phyloP scores from a whole-genome alignment of 2,113 vertebrate species.

The Lipophrys pholis region DNA sequence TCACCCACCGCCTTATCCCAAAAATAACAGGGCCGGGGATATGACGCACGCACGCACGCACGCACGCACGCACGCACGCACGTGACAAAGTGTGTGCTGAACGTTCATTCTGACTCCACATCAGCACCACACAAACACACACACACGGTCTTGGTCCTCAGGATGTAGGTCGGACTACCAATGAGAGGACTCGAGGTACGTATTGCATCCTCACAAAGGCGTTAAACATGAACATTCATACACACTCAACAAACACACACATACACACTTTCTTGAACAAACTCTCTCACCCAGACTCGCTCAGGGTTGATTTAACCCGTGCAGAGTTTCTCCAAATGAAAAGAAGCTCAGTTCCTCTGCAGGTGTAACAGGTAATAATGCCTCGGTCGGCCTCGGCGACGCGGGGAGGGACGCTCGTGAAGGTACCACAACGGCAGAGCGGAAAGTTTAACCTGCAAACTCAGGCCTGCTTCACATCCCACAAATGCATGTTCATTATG shows the following conservation, averaged over 20 bases:
- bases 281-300: slow-evolving; percentile 6
- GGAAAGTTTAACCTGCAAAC: too few relatives aligned
- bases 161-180: too few relatives aligned
- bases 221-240: background rate
- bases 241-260: slow-evolving; percentile 27
- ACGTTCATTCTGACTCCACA: too few relatives aligned
- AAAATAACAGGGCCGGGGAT: slow-evolving; percentile 45
- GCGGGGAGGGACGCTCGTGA: too few relatives aligned
- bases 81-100: background rate
- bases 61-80: slow-evolving; percentile 9
- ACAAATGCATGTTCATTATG: too few relatives aligned
- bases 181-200: too few relatives aligned
- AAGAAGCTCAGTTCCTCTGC: slow-evolving; percentile 40
- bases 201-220: too few relatives aligned
- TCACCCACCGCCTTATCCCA: slow-evolving; percentile 43
- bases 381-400: too few relatives aligned
- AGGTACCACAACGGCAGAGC: too few relatives aligned
- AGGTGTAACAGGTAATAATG: slow-evolving; percentile 31
- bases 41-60: slow-evolving; percentile 25
- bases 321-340: slow-evolving; percentile 48
- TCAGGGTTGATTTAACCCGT: slow-evolving; percentile 50
- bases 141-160: slow-evolving; percentile 6
- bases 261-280: slow-evolving; percentile 33
- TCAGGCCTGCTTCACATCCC: too few relatives aligned
- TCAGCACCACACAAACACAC: slow-evolving; percentile 17